Evolutionary conservation across 2,888 invertebrate species (phyloP).

Genomic region (Leucoptera coffeella): DNA sequence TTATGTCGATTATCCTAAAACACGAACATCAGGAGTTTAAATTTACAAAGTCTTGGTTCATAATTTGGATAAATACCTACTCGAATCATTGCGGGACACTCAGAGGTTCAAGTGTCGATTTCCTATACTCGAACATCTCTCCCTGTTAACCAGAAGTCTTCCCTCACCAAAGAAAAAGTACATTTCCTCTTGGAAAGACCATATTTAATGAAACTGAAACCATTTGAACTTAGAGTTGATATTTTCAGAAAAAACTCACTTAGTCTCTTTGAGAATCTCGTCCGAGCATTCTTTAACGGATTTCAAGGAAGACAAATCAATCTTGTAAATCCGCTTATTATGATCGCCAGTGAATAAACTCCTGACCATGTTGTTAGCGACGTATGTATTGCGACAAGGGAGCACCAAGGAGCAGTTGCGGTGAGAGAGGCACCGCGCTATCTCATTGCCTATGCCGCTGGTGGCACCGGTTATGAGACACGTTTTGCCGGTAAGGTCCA

Average conservation of each 20-base stretch:
- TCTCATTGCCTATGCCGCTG: constrained; percentile 90
- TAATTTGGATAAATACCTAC: too few relatives aligned
- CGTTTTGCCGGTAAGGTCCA: constrained; percentile 73
- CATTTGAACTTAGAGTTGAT: not conserved
- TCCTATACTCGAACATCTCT: too few relatives aligned
- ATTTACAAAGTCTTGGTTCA: not conserved
- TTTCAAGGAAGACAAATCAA: constrained; percentile 26
- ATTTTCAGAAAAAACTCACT: constrained; percentile 13
- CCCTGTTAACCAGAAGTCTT: too few relatives aligned
- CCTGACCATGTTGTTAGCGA: constrained; percentile 41
- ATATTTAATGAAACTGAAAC: constrained; percentile 1
- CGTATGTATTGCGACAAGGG: constrained; percentile 70
- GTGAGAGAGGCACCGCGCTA: constrained; percentile 70
- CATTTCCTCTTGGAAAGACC: not conserved
- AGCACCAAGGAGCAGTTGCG: constrained; percentile 81
- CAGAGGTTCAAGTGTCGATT: too few relatives aligned
- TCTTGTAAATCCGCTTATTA: constrained; percentile 17
- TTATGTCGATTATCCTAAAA: constrained; percentile 65
- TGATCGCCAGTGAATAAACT: constrained; percentile 14
- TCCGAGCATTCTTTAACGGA: constrained; percentile 27
- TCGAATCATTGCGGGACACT: too few relatives aligned
- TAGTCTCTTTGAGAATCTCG: constrained; percentile 14
- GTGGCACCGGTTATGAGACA: constrained; percentile 92
- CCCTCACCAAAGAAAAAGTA: not conserved
- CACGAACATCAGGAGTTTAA: not conserved